Base-by-base conservation (phyloP, 2,113 vertebrate species). In the Phrynocephalus versicolor region DNA sequence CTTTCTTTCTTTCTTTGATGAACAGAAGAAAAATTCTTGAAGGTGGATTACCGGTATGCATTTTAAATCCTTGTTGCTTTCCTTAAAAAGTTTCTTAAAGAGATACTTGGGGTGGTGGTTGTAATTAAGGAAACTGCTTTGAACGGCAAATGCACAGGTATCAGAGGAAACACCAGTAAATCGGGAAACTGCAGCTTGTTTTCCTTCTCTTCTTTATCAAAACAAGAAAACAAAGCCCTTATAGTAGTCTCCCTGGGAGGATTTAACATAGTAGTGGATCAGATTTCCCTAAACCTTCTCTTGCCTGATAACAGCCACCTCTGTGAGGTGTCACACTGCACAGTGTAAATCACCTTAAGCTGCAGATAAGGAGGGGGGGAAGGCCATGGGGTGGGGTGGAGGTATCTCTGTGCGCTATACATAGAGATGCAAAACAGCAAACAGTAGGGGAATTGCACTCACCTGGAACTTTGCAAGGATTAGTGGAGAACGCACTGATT, bases 281-380 rank as follows among this genome's bases (percentile, higher is more conserved):
- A 89, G 83, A 93, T 95, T 95, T 95, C 92, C 37, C 89, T 94
- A 94, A 95, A 94, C 93, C 92, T 93, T 87, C 55, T 95, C 89
- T 88, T 92, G 88, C 75, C 89, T 92, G 95, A 96, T 96, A 96
- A 94, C 87, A 94, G 88, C 88, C 64, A 93, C 89, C 88, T 89
- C 91, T 67, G 89, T 87, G 93, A 96, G 92, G 94, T 94, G 95
- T 94, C 94, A 96, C 94, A 95, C 91, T 88, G 92, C 94, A 77
- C 94, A 88, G 93, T 94, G 96, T 96, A 96, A 95, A 96, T 96
- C 96, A 97, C 95, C 94, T 94, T 91, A 94, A 94, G 93, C 95
- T 92, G 82, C 87, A 95, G 95, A 97, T 96, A 96, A 96, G 95
- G 90, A n/a, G 25, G 64, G 30, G 30, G 30, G 93, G 90, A 92